Percentiles rank a stretch among this genome's conserved stretches.
These are phyloP conservation scores for Metopolophium dirhodum DNA, from an alignment of 1,140 invertebrate species.

Conservation along the genomic window DNA sequence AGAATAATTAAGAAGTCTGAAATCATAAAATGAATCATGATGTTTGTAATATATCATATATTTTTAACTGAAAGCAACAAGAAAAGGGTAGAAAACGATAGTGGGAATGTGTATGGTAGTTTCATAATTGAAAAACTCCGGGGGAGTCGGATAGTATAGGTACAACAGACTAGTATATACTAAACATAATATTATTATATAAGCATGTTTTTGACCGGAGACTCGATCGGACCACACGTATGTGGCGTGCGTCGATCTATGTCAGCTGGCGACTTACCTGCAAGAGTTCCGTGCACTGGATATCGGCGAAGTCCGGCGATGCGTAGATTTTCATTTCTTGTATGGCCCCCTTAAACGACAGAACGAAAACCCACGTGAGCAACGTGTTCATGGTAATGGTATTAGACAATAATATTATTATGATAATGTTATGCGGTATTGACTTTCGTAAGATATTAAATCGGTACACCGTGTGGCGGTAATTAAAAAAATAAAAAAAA, in stretches of 20 bases:
- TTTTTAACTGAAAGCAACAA: no score
- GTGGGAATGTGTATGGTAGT: no score
- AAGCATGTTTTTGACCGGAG: not conserved
- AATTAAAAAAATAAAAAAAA: not conserved
- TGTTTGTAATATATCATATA: no score
- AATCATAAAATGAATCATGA: no score
- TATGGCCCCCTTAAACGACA: conserved; percentile 74
- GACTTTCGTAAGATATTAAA: not conserved
- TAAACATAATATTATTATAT: no score
- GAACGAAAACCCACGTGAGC: conserved; percentile 45
- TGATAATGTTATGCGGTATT: not conserved
- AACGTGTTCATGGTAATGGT: conserved; percentile 29
- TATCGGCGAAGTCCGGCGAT: conserved; percentile 71
- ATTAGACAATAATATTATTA: not conserved
- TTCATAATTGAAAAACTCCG: no score
- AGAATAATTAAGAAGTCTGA: no score
- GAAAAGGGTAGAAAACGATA: no score
- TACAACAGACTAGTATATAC: no score
- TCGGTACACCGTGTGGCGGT: not conserved
- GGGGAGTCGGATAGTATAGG: no score
- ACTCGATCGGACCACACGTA: not conserved
- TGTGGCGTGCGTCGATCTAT: not conserved
- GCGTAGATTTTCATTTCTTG: conserved; percentile 77
- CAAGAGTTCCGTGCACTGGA: conserved; percentile 71
- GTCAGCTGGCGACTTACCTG: conserved; percentile 62